Evolutionary conservation across 2,888 invertebrate species (phyloP).

Genomic region (Sesia bembeciformis): DNA sequence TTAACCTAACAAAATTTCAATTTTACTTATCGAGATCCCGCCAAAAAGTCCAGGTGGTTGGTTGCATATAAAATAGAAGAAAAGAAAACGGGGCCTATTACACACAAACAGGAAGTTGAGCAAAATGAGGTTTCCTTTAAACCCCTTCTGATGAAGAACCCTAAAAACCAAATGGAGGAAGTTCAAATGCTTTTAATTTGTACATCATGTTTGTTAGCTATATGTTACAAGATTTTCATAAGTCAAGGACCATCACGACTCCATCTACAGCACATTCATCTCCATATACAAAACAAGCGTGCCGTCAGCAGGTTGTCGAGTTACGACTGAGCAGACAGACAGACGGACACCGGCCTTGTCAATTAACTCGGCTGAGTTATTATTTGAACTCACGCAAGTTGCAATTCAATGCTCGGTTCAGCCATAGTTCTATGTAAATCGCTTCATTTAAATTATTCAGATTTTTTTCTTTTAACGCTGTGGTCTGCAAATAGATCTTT

Average conservation of each 20-base stretch:
- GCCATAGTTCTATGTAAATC: conserved; percentile 6
- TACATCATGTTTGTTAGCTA: not conserved
- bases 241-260: not conserved
- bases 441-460: conserved; percentile 6
- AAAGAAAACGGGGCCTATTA: too few species aligned
- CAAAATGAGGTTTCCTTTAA: too few species aligned
- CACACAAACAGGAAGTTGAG: too few species aligned
- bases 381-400: conserved; percentile 7
- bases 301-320: conserved; percentile 2
- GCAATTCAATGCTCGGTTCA: conserved; percentile 4
- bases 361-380: conserved; percentile 11
- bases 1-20: too few species aligned
- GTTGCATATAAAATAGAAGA: too few species aligned
- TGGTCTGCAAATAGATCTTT: not conserved
- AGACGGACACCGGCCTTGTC: conserved; percentile 10
- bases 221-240: not conserved
- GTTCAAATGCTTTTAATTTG: too few species aligned
- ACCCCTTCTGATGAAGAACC: too few species aligned
- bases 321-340: conserved; percentile 5
- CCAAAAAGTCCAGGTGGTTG: too few species aligned
- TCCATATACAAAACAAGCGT: not conserved
- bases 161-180: too few species aligned
- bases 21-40: too few species aligned
- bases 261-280: not conserved
- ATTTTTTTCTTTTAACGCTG: not conserved